These are phyloP conservation scores for Patella pellucida DNA, from an alignment of 2,888 invertebrate genomes.

Conservation along the genomic window DNA sequence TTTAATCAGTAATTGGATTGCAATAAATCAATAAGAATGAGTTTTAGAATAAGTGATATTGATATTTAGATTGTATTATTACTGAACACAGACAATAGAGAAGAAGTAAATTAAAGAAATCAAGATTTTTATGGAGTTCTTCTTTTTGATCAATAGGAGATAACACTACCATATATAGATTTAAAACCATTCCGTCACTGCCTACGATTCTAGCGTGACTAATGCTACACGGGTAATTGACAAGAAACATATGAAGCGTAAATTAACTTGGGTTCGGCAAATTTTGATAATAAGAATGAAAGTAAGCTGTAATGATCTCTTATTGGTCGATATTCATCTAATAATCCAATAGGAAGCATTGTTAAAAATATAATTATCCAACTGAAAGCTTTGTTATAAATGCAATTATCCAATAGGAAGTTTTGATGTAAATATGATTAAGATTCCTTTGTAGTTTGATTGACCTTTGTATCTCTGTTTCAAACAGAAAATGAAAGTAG, in stretches of 20 bases:
- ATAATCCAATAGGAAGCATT: slow-evolving; percentile 7
- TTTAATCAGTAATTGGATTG: too few species aligned
- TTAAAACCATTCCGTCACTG: background rate
- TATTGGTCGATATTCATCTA: slow-evolving; percentile 3
- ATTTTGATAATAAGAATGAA: background rate
- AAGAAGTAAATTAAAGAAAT: too few species aligned
- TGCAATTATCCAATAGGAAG: slow-evolving; percentile 4
- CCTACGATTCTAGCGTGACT: background rate
- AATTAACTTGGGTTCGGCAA: background rate
- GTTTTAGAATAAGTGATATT: too few species aligned
- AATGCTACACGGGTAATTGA: slow-evolving; percentile 9
- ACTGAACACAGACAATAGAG: too few species aligned
- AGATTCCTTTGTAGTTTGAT: too few species aligned
- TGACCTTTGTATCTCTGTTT: too few species aligned
- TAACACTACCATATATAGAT: background rate
- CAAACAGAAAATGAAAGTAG: too few species aligned
- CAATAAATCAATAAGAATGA: too few species aligned
- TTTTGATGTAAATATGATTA: background rate
- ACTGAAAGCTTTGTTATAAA: background rate
- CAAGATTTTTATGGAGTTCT: too few species aligned
- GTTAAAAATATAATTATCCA: slow-evolving; percentile 1
- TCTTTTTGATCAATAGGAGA: too few species aligned
- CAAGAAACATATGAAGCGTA: slow-evolving; percentile 5
- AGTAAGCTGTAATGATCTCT: background rate
- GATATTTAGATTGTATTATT: too few species aligned